Evolutionary conservation across 2,888 invertebrate genomes (phyloP), one percentile per base, ranked within the genome.

Genomic region (Imbricaverruca yamaguchii): DNA sequence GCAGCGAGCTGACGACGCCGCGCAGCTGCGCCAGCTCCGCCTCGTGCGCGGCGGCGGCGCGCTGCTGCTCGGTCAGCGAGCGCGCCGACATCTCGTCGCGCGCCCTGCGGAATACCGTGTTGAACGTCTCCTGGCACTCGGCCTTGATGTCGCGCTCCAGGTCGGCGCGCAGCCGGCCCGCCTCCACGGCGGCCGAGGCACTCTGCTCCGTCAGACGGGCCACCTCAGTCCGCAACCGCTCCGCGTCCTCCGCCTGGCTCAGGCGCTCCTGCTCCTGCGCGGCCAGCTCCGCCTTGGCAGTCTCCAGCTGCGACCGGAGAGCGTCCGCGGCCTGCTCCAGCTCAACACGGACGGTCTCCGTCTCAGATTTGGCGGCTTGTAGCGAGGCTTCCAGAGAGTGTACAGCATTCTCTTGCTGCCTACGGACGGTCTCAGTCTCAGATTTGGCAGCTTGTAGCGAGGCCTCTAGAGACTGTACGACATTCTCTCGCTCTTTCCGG

Each of bases 41-140:
- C 39, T 74, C 74, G 74, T 25, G 53, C 15, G 21, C 25, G 53
- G 74, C 74, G 53, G 53, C 74, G 8, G 15, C 18, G 18, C 53
- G 39, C 74, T 74, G 4, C 74, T 15, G 53, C 7, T 74, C 74
- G 21, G 53, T 0, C 11, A 2, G 13, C 65, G 65, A n/a, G n/a
- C 23, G n/a, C 10, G 23, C 23, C 65, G 65, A 23, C 39, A 74
- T 74, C 53, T 74, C 74, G 15, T 39, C 74, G 18, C 74, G 39
- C 74, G 74, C 12, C 74, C 53, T 39, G 74, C 74, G 74, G 53
- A 74, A 74, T 3, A 74, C 74, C 8, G 53, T 53, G 53, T 74
- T 74, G 74, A 74, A 74, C 53, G 39, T 74, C 74, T 39, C 53
- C 53, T 74, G 74, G 53, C 74, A 74, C 53, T 74, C 74, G 53